phyloP scores from a whole-genome alignment of 2,113 vertebrate genomes.

The Numida meleagris region DNA sequence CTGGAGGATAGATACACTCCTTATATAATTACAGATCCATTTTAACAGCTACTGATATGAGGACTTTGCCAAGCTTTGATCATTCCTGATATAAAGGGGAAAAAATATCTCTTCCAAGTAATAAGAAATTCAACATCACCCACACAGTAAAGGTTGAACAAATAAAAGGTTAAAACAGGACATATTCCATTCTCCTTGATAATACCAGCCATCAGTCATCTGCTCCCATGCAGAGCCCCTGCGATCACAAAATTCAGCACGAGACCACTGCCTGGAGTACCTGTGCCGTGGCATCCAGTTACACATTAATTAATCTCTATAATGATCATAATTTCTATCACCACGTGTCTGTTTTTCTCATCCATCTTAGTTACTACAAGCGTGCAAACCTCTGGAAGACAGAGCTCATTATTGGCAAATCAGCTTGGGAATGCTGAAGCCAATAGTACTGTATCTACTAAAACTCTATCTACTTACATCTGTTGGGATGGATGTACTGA shows the following conservation, averaged over 20 bases:
- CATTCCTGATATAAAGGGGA: neutral
- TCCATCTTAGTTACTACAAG: neutral
- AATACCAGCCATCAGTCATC: constrained; percentile 7
- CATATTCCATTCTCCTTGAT: neutral
- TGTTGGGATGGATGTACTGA: accelerated
- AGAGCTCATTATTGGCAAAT: neutral
- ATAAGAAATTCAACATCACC: constrained; percentile 3
- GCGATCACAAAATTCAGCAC: neutral
- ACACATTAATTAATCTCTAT: neutral
- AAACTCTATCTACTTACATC: accelerated
- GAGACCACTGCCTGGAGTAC: neutral
- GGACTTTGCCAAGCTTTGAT: neutral
- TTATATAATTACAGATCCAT: neutral
- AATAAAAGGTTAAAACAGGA: constrained; percentile 21
- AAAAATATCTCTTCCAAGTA: neutral
- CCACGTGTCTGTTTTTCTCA: neutral
- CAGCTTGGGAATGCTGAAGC: neutral
- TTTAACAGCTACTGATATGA: neutral
- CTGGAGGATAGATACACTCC: neutral
- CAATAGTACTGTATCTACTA: neutral
- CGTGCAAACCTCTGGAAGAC: neutral
- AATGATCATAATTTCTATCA: neutral
- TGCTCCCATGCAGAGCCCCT: neutral
- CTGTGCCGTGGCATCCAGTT: neutral
- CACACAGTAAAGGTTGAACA: constrained; percentile 2